Evolutionary conservation across 1,140 invertebrate genomes (phyloP), one percentile per base, ranked within the genome.

Genomic region (Musca vetustissima): DNA sequence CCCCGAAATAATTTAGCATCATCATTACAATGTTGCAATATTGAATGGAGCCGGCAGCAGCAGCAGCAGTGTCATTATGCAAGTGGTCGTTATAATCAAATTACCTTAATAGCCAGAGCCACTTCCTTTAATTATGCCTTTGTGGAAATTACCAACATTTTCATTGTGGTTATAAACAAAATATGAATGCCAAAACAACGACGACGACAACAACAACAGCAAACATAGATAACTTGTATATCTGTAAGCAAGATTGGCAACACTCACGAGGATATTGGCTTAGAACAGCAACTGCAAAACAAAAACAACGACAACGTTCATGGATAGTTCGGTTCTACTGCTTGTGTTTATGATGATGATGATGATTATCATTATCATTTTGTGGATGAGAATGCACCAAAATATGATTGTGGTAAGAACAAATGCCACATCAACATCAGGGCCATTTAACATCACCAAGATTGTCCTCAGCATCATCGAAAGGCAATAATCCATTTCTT

Each of bases 41-140:
- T 21, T 24, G 13, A 55, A 55, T 25, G 21, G n/a, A 25, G 53
- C 21, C 21, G 53, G 24, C 53, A 19, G 50, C 50, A 53, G 50
- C 50, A 21, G 50, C 50, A 53, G 19, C 50, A 53, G n/a, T 21
- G 6, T 21, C 21, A 55, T 55, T 55, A 55, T 24, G 19, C 53
- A 55, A 55, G 52, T 55, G 19, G 21, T 55, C 53, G 53, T 55
- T 55, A 55, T 55, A 55, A 55, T 55, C 21, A 55, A 55, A 55
- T 55, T 55, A 55, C 53, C 9, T 55, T 55, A 55, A 55, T 55
- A 55, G 53, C 14, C 53, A 55, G 22, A 55, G 21, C 22, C 24
- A 55, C 53, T 55, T 55, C 53, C 53, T 55, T 55, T 55, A 55
- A 55, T 55, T 55, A 55, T 55, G 53, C 53, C 53, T 55, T 43